Conservation (phyloP, 2,888 invertebrate species). For the Tetrapedia diversipes region DNA sequence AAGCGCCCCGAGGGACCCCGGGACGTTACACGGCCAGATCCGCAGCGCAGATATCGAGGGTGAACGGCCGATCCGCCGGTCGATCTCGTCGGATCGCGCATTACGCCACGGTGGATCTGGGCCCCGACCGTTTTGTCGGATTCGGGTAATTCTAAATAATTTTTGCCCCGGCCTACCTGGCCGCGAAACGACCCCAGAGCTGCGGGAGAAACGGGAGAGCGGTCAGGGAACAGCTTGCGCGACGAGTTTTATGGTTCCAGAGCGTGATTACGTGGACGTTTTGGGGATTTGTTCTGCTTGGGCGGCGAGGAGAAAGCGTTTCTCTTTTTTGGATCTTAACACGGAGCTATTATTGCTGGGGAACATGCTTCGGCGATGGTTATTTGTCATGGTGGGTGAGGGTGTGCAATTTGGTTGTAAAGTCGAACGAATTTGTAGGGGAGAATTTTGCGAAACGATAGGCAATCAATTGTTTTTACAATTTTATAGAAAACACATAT, state of each 20-base stretch:
- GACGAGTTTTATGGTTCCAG: not conserved
- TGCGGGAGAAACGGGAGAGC: not conserved
- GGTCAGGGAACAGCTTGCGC: not conserved
- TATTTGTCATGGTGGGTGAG: too few species aligned
- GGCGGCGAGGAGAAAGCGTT: not conserved
- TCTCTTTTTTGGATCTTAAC: not conserved
- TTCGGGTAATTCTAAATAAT: conserved; percentile 58
- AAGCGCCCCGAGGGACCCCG: conserved; percentile 58
- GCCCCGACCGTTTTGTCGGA: conserved; percentile 37
- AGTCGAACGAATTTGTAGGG: too few species aligned
- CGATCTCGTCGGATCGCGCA: conserved; percentile 49
- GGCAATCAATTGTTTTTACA: too few species aligned
- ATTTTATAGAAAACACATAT: too few species aligned
- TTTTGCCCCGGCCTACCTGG: conserved; percentile 1
- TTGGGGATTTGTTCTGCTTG: not conserved
- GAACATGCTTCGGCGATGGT: too few species aligned
- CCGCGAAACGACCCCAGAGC: not conserved
- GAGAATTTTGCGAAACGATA: too few species aligned
- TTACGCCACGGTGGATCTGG: conserved; percentile 47
- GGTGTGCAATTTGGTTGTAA: too few species aligned
- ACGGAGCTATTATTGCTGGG: too few species aligned
- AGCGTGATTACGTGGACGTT: not conserved
- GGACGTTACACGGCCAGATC: conserved; percentile 52
- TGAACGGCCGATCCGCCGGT: conserved; percentile 50
- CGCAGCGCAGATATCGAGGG: conserved; percentile 54